A percentile compares a stretch with the other conserved stretches of the same genome.
These are phyloP conservation scores for Cryptophagus acutangulus DNA, from an alignment of 2,888 invertebrate genomes.

Conservation along the genomic window DNA sequence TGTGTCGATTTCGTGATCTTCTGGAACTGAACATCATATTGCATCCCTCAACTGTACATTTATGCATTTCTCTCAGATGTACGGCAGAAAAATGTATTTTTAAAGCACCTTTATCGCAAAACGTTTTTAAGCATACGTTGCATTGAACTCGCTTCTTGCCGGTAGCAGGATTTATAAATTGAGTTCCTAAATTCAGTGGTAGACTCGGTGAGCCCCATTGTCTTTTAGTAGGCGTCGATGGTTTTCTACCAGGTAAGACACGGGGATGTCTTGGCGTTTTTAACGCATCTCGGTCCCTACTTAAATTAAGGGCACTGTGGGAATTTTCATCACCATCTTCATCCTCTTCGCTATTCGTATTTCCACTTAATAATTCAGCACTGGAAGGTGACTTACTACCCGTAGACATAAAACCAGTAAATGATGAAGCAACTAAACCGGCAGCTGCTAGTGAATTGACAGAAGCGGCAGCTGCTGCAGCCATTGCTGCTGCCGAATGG, in stretches of 20 bases:
- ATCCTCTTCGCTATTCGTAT: slow-evolving; percentile 51
- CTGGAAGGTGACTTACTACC: slow-evolving; percentile 51
- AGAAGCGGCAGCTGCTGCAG: slow-evolving; percentile 54
- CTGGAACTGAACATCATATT: slow-evolving; percentile 99
- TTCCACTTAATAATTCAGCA: slow-evolving; percentile 43
- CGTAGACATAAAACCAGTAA: slow-evolving; percentile 56
- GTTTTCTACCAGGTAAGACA: slow-evolving; percentile 56
- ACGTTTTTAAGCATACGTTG: slow-evolving; percentile 96
- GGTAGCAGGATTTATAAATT: slow-evolving; percentile 87
- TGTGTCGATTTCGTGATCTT: slow-evolving; percentile 91
- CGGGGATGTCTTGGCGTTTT: slow-evolving; percentile 47
- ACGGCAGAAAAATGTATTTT: slow-evolving; percentile 99
- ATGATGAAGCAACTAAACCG: slow-evolving; percentile 59
- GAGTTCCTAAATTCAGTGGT: slow-evolving; percentile 79
- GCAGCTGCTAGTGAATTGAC: slow-evolving; percentile 50
- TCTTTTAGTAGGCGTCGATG: slow-evolving; percentile 70
- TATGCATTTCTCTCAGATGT: slow-evolving; percentile 98
- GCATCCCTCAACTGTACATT: slow-evolving; percentile 97
- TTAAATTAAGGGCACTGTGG: slow-evolving; percentile 61
- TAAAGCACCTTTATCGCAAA: slow-evolving; percentile 98
- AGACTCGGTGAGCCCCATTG: slow-evolving; percentile 73
- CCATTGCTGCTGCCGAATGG: slow-evolving; percentile 62
- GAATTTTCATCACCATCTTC: slow-evolving; percentile 59
- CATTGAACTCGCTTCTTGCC: slow-evolving; percentile 97
- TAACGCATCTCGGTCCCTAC: slow-evolving; percentile 51